Evolutionary conservation across 2,797 vertebrate genomes (phyloP), one percentile per base, ranked within the genome.

Genomic region (Australoheros facetus): DNA sequence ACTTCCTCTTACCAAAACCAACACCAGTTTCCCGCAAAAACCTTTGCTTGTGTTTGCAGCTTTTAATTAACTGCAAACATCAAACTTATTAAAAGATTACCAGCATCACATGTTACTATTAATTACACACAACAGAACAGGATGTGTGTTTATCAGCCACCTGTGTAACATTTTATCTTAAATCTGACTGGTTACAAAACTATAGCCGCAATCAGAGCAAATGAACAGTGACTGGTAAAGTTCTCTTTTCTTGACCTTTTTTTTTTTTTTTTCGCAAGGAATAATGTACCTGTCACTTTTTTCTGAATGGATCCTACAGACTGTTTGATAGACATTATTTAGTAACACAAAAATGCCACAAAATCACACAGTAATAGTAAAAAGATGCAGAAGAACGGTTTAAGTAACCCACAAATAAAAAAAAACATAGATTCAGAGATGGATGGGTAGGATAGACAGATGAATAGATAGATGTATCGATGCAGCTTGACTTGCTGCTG

Each of bases 401-500:
- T 39, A 23, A 79, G 54, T 57, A 28, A 54, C 2, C 1, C 45
- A 3, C 53, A 51, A 51, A 75, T 28, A 56, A 66, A 28, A 26
- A 26, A 79, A 79, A 13, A 48, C 30, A 71, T 16, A 21, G 42
- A 84, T 56, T 71, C 30, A 21, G 42, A 2, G 72, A 75, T 30
- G 53, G 73, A 81, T 57, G 28, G 75, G 30, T 39, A 28, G 13
- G 45, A 59, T 66, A n/a, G 39, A 75, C 77, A 30, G 56, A 81
- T 58, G 13, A 77, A 75, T 39, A 48, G 80, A 79, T 39, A 42
- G 58, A 56, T 75, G 58, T 79, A 57, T 77, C 79, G 81, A 64
- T 79, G 85, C 78, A 85, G 83, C 79, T 85, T 82, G 82, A 84
- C 80, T 71, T 79, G 75, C 79, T 78, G 70, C 86, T 55, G 88